These are phyloP conservation scores for Agrypnus murinus DNA, from an alignment of 2,888 invertebrate species.

Conservation along the genomic window DNA sequence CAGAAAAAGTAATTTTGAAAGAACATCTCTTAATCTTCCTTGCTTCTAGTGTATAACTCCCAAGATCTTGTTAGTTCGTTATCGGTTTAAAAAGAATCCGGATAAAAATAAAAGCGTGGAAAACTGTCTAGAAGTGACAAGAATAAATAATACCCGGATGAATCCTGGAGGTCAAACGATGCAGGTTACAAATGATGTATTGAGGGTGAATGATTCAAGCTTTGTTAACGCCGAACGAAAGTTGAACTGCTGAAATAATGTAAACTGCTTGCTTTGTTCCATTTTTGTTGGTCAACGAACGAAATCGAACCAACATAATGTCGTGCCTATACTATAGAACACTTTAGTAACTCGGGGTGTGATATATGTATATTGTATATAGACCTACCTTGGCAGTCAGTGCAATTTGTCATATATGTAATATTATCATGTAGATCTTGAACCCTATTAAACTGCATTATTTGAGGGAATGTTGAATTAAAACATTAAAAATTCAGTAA, in stretches of 20 bases:
- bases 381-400: background rate
- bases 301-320: constrained; percentile 16
- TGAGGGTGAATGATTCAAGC: constrained; percentile 26
- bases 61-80: background rate
- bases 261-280: constrained; percentile 19
- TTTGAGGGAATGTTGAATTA: no score
- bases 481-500: no score
- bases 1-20: no score
- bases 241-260: constrained; percentile 33
- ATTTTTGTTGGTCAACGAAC: constrained; percentile 13
- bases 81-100: constrained; percentile 18
- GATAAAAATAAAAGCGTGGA: constrained; percentile 23
- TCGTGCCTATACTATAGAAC: constrained; percentile 4
- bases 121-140: constrained; percentile 25
- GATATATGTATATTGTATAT: no score
- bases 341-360: background rate
- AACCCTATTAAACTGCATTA: no score
- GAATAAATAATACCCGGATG: constrained; percentile 36
- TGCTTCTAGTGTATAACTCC: no score
- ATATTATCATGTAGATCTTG: background rate
- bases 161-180: constrained; percentile 28
- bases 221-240: constrained; percentile 31
- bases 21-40: no score
- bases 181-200: constrained; percentile 37
- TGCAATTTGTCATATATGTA: constrained; percentile 4